These are phyloP conservation scores for Urechis unicinctus DNA, from an alignment of 2,888 invertebrate genomes.

Conservation along the genomic window DNA sequence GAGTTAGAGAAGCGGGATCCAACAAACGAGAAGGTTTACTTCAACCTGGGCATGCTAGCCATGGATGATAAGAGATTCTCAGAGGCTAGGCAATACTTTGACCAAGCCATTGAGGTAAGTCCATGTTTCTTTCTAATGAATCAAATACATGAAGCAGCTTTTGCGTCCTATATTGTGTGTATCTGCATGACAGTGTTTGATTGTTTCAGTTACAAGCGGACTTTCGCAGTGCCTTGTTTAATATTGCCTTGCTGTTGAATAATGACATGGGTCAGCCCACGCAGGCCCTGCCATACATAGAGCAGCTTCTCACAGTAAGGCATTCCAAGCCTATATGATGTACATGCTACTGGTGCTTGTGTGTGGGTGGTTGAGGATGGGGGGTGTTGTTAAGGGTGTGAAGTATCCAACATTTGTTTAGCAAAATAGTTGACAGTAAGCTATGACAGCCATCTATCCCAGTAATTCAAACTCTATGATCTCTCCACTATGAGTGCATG, in stretches of 20 bases:
- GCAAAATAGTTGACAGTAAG: too few species aligned
- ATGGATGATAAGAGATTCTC: slow-evolving; percentile 89
- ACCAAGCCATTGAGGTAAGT: slow-evolving; percentile 61
- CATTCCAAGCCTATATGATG: too few species aligned
- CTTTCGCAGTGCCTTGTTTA: slow-evolving; percentile 89
- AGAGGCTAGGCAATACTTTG: slow-evolving; percentile 85
- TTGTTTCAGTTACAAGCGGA: slow-evolving; percentile 62
- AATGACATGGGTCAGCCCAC: slow-evolving; percentile 82
- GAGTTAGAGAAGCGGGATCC: slow-evolving; percentile 70
- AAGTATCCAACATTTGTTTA: too few species aligned
- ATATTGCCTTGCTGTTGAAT: slow-evolving; percentile 74
- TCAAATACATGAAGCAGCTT: not conserved
- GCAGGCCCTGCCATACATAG: slow-evolving; percentile 86
- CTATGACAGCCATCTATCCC: too few species aligned
- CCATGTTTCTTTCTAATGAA: not conserved
- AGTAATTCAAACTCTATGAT: too few species aligned
- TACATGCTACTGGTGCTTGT: too few species aligned
- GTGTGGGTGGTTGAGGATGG: too few species aligned
- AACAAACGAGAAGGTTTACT: slow-evolving; percentile 84
- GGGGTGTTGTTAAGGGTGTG: too few species aligned
- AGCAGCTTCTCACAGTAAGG: slow-evolving; percentile 70
- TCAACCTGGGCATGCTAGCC: slow-evolving; percentile 91
- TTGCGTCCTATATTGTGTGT: not conserved
- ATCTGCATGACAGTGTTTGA: not conserved
- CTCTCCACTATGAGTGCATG: too few species aligned